These are phyloP conservation scores for Liolophura sinensis DNA, from an alignment of 1,140 invertebrate species.

Conservation along the genomic window DNA sequence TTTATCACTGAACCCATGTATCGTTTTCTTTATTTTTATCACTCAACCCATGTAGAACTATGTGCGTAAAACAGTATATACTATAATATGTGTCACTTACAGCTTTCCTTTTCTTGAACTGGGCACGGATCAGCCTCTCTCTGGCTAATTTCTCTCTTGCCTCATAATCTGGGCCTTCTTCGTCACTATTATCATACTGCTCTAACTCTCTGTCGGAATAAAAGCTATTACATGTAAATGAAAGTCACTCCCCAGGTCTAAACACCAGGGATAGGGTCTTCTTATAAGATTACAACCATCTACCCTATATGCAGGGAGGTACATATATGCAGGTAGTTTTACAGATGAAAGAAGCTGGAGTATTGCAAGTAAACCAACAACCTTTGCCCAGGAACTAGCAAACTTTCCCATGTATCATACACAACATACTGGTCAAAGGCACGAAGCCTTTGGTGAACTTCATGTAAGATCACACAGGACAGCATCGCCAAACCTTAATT, in stretches of 20 bases:
- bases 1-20: too few relatives aligned
- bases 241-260: neutral
- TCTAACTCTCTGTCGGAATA: slow-evolving; percentile 4
- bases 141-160: slow-evolving; percentile 40
- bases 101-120: slow-evolving; percentile 55
- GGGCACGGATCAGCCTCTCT: slow-evolving; percentile 45
- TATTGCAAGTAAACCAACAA: too few relatives aligned
- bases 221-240: neutral
- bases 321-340: neutral
- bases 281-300: too few relatives aligned
- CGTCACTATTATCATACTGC: slow-evolving; percentile 17
- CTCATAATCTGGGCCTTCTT: slow-evolving; percentile 26
- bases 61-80: neutral
- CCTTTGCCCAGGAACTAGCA: neutral
- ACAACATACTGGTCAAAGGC: neutral
- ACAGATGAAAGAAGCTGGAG: neutral
- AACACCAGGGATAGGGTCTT: too few relatives aligned
- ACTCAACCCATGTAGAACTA: neutral
- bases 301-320: too few relatives aligned
- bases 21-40: too few relatives aligned
- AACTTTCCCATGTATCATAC: neutral
- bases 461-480: slow-evolving; percentile 11
- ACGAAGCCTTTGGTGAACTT: neutral
- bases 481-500: too few relatives aligned
- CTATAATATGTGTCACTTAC: slow-evolving; percentile 10